phyloP scores from a whole-genome alignment of 2,797 vertebrate genomes.

The Channa striata region DNA sequence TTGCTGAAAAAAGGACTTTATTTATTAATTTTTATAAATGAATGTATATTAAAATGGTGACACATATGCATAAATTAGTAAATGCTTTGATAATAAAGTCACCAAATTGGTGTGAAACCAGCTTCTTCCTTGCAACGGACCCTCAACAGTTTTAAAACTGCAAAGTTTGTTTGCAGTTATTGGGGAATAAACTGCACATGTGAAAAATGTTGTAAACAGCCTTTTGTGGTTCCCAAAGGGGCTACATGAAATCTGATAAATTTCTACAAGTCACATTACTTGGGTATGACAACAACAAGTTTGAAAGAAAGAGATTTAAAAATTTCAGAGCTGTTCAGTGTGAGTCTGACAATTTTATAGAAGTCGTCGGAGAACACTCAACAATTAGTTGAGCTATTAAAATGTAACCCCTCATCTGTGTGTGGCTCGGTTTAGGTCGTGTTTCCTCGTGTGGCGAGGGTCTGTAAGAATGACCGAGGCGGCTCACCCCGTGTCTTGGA shows the following conservation, averaged over 20 bases:
- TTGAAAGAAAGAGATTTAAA: no score
- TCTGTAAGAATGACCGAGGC: conserved; percentile 97
- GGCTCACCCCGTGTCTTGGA: conserved; percentile 98
- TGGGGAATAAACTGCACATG: background rate
- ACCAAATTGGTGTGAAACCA: no score
- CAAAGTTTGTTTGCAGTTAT: background rate
- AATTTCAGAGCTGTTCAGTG: background rate
- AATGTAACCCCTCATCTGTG: conserved; percentile 4
- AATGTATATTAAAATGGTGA: no score
- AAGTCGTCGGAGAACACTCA: no score
- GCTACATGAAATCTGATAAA: background rate
- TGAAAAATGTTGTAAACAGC: background rate
- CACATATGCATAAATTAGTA: no score
- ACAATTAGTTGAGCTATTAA: background rate
- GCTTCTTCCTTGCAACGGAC: no score
- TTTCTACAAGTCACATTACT: background rate
- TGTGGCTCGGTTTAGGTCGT: conserved; percentile 86
- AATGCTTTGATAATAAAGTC: no score
- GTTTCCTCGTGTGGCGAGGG: conserved; percentile 96
- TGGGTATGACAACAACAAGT: no score
- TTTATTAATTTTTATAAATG: no score
- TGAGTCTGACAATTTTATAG: background rate
- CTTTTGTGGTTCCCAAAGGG: background rate
- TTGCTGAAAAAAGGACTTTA: no score
- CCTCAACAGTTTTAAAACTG: background rate